These are phyloP conservation scores for Sebastes nivosus DNA, from an alignment of 2,797 vertebrate genomes.

Conservation along the genomic window DNA sequence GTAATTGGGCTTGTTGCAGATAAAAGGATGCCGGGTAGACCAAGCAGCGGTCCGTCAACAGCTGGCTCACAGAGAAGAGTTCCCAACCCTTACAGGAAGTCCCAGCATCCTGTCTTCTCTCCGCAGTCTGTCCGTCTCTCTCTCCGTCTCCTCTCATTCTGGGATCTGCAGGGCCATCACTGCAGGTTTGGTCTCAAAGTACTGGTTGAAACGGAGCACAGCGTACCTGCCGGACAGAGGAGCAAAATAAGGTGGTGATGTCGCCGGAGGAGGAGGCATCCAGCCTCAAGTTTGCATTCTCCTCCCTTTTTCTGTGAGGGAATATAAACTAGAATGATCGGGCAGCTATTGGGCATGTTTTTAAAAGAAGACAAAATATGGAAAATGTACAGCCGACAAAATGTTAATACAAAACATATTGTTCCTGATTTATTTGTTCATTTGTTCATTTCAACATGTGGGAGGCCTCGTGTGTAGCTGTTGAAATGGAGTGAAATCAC, in stretches of 20 bases:
- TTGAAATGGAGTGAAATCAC: not conserved
- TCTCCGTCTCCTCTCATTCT: slow-evolving; percentile 78
- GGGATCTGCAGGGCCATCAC: slow-evolving; percentile 89
- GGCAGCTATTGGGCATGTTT: not conserved
- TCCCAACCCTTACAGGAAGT: slow-evolving; percentile 11
- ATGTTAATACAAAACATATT: not conserved
- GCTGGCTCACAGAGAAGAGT: slow-evolving; percentile 28
- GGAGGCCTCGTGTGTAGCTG: not conserved
- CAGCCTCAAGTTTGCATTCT: not conserved
- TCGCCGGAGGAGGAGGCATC: not conserved
- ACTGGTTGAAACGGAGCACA: slow-evolving; percentile 93
- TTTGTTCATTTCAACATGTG: not conserved
- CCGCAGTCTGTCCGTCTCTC: not conserved
- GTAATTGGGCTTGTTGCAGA: slow-evolving; percentile 48
- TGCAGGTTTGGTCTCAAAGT: slow-evolving; percentile 94
- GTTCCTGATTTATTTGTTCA: not conserved
- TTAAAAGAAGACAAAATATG: not conserved
- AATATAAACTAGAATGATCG: not conserved
- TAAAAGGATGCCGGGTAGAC: slow-evolving; percentile 13
- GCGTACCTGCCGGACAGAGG: slow-evolving; percentile 86
- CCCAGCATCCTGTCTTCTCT: not conserved
- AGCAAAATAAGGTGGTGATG: not conserved
- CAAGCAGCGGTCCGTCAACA: slow-evolving; percentile 8
- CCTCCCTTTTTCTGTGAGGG: not conserved
- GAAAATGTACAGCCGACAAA: not conserved